Conservation (phyloP, 2,888 invertebrate species). For the Volucella inflata region DNA sequence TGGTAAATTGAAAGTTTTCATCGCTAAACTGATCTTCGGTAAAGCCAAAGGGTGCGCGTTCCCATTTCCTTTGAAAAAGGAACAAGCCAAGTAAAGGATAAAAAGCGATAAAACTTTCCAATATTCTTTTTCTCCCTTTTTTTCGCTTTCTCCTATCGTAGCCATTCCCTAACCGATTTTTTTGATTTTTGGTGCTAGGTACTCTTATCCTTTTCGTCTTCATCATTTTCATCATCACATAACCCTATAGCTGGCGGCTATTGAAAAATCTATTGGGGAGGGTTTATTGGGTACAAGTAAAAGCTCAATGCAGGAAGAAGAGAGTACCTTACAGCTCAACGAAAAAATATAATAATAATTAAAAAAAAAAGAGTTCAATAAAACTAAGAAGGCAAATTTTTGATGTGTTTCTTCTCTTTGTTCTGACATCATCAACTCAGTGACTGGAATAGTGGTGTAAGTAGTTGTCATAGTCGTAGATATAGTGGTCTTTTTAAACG, state of each 20-base stretch:
- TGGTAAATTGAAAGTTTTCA: slow-evolving; percentile 75
- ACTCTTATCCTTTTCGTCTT: slow-evolving; percentile 41
- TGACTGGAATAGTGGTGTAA: slow-evolving; percentile 10
- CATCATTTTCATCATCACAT: slow-evolving; percentile 48
- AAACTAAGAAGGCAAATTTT: slow-evolving; percentile 59
- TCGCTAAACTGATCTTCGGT: slow-evolving; percentile 68
- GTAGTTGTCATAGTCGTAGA: slow-evolving; percentile 12
- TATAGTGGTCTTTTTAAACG: background rate
- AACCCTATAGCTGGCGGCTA: slow-evolving; percentile 69
- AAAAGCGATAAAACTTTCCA: slow-evolving; percentile 48
- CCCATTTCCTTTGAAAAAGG: slow-evolving; percentile 51
- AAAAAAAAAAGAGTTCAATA: slow-evolving; percentile 47
- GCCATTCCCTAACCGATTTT: background rate
- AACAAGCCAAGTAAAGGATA: slow-evolving; percentile 19
- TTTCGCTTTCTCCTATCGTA: background rate
- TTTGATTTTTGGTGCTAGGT: slow-evolving; percentile 36
- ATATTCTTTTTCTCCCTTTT: slow-evolving; percentile 27
- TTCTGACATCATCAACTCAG: slow-evolving; percentile 65
- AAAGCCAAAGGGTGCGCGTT: slow-evolving; percentile 68
- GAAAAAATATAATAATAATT: slow-evolving; percentile 1
- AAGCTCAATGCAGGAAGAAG: slow-evolving; percentile 17
- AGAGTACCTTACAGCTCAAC: background rate
- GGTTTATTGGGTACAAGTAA: slow-evolving; percentile 19
- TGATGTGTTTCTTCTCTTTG: slow-evolving; percentile 56
- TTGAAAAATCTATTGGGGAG: slow-evolving; percentile 45